Evolutionary conservation across 2,113 vertebrate species (phyloP).

Genomic region (Solea senegalensis): DNA sequence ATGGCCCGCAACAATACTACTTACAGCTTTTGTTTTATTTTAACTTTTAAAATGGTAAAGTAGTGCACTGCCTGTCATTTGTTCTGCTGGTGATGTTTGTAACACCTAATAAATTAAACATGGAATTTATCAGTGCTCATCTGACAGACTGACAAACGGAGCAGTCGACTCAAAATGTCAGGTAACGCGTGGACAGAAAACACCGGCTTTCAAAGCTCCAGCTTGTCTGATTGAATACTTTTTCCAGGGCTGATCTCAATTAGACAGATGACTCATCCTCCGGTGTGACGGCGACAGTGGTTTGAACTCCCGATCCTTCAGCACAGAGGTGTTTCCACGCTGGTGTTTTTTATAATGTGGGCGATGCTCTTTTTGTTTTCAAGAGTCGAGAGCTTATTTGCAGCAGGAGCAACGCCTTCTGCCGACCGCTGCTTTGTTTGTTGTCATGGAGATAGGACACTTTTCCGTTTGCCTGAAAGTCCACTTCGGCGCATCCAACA

Average conservation of each 20-base stretch:
- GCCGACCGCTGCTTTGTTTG: constrained; percentile 9
- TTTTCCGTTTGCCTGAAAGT: too few relatives aligned
- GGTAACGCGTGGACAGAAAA: too few relatives aligned
- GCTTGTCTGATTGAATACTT: constrained; percentile 29
- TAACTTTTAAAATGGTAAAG: too few relatives aligned
- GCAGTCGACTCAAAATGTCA: neutral
- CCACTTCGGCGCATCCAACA: too few relatives aligned
- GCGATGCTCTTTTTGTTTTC: constrained; percentile 27
- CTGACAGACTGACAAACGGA: neutral
- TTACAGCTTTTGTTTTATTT: too few relatives aligned
- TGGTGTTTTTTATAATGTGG: constrained; percentile 4
- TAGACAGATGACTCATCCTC: constrained; percentile 25
- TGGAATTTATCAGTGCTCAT: neutral
- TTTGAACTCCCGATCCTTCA: constrained; percentile 12
- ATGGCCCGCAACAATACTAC: too few relatives aligned
- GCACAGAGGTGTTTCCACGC: constrained; percentile 16
- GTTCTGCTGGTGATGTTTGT: too few relatives aligned
- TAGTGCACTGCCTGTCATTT: too few relatives aligned
- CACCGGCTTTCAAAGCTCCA: neutral
- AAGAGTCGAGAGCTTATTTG: constrained; percentile 27
- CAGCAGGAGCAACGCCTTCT: constrained; percentile 21
- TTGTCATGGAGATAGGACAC: neutral
- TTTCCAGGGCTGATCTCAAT: constrained; percentile 17
- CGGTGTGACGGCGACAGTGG: constrained; percentile 10
- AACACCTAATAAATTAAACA: too few relatives aligned